Conservation (phyloP, 2,113 vertebrate species). For the Petaurus breviceps region DNA sequence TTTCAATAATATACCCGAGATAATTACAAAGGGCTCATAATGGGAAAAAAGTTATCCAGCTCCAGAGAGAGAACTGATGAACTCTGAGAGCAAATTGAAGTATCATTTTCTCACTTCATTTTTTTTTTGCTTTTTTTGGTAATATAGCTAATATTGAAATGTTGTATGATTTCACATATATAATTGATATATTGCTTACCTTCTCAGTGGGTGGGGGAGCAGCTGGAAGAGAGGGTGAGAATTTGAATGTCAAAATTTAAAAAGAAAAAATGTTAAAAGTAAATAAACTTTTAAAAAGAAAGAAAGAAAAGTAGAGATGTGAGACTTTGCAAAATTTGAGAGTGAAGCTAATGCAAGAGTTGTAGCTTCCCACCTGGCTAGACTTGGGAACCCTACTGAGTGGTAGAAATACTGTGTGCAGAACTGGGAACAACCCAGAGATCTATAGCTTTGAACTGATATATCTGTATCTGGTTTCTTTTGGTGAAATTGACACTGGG, state of each 20-base stretch:
- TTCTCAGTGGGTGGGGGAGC: not conserved
- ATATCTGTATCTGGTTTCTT: not conserved
- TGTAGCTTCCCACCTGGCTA: not conserved
- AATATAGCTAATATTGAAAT: not conserved
- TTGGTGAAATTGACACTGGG: not conserved
- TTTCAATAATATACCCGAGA: too few species aligned
- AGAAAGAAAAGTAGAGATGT: not conserved
- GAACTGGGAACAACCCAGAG: not conserved
- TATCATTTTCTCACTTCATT: not conserved
- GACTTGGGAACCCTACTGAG: not conserved
- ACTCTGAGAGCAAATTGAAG: too few species aligned
- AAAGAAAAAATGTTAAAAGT: not conserved
- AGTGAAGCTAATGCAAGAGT: not conserved
- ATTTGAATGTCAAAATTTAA: not conserved
- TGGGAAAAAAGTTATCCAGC: too few species aligned
- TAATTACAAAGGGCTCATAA: too few species aligned
- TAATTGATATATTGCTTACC: not conserved
- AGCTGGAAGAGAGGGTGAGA: not conserved
- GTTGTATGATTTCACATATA: not conserved
- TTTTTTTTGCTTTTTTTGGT: not conserved
- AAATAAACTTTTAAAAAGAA: not conserved
- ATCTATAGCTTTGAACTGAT: not conserved
- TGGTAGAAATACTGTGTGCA: not conserved
- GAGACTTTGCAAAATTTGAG: not conserved
- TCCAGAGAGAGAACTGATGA: too few species aligned